Percentiles rank a stretch among this genome's conserved stretches.
phyloP scores from a whole-genome alignment of 2,888 invertebrate genomes.

The Drosophila antonietae region DNA sequence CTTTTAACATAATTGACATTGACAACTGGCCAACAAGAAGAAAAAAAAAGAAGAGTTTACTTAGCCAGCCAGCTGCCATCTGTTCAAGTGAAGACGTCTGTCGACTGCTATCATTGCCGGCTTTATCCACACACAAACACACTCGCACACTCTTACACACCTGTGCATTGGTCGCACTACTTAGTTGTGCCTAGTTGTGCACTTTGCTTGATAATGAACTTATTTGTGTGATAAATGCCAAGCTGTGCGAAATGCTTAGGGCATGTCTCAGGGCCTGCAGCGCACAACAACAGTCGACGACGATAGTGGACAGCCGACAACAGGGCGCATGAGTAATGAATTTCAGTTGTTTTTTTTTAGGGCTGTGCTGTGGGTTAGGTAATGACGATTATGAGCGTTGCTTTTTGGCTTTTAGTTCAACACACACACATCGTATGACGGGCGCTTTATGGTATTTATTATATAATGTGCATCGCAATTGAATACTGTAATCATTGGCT shows the following conservation, averaged over 20 bases:
- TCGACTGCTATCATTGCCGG: constrained; percentile 45
- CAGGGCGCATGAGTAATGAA: constrained; percentile 54
- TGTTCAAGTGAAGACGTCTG: constrained; percentile 29
- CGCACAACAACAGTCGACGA: constrained; percentile 5
- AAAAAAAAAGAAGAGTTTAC: not conserved
- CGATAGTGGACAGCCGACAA: constrained; percentile 30
- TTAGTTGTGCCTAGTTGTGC: constrained; percentile 48
- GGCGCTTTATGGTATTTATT: constrained; percentile 40
- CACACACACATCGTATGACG: constrained; percentile 34
- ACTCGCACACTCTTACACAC: not conserved
- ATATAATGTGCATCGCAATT: constrained; percentile 50
- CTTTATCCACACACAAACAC: constrained; percentile 24
- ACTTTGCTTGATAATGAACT: constrained; percentile 71
- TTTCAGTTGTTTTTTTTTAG: constrained; percentile 24
- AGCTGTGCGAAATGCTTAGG: constrained; percentile 37
- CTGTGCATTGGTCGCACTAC: constrained; percentile 30
- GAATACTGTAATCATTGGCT: constrained; percentile 45
- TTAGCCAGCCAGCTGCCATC: constrained; percentile 1
- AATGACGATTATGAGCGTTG: constrained; percentile 33
- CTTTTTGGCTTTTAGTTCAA: constrained; percentile 42
- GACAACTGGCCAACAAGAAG: constrained; percentile 44
- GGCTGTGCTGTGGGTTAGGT: constrained; percentile 39
- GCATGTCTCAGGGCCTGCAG: constrained; percentile 25
- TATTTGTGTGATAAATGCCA: constrained; percentile 56
- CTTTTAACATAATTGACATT: constrained; percentile 73